phyloP scores from a whole-genome alignment of 2,888 invertebrate species.

The Tetragonisca angustula region DNA sequence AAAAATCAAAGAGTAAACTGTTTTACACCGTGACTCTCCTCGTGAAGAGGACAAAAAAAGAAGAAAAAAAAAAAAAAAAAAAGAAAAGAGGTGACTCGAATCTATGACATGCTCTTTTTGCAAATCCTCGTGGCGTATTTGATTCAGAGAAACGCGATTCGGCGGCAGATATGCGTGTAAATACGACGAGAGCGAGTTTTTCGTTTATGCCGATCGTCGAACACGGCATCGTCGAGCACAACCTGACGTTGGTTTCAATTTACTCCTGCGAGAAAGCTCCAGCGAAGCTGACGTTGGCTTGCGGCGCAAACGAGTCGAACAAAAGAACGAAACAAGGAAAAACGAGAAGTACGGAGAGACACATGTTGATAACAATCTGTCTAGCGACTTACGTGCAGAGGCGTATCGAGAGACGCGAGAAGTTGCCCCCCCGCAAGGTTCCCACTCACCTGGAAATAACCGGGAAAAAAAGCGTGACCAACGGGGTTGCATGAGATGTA shows the following conservation, averaged over 20 bases:
- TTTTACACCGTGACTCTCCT: not conserved
- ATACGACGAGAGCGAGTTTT: not conserved
- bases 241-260: conserved; percentile 5
- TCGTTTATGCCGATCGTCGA: not conserved
- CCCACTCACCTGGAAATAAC: conserved; percentile 83
- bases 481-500: conserved; percentile 65
- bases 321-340: conserved; percentile 25
- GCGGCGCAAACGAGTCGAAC: conserved; percentile 32
- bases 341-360: conserved; percentile 54
- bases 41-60: not conserved
- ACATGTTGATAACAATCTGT: conserved; percentile 69
- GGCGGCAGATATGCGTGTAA: not conserved
- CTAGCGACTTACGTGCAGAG: conserved; percentile 82
- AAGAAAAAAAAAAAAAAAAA: not conserved
- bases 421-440: conserved; percentile 82
- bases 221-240: not conserved
- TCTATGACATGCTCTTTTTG: not conserved
- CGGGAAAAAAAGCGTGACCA: conserved; percentile 80
- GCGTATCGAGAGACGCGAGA: conserved; percentile 80
- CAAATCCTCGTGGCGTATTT: not conserved
- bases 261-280: conserved; percentile 28
- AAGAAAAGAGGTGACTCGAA: conserved; percentile 5
- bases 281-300: conserved; percentile 31
- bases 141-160: not conserved
- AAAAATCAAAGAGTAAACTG: conserved; percentile 46